Evolutionary conservation across 2,797 vertebrate species (phyloP).

Genomic region (Periparus ater): DNA sequence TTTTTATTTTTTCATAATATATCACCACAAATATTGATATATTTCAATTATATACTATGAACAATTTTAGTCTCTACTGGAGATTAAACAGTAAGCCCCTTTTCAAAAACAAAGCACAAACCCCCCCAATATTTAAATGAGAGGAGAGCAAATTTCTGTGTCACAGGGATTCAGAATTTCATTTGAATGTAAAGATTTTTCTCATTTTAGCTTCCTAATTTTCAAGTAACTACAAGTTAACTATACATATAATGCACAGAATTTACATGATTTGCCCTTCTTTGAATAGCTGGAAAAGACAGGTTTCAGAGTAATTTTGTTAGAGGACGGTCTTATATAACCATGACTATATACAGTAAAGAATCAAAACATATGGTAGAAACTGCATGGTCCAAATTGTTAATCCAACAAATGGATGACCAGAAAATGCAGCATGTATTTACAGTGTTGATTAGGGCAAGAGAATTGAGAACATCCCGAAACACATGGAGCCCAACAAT

Average conservation of each 20-base stretch:
- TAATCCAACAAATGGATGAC: slow-evolving; percentile 43
- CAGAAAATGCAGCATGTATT: slow-evolving; percentile 26
- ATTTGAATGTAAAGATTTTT: neutral
- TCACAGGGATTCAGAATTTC: neutral
- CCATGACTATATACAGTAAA: neutral
- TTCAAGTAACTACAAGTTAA: neutral
- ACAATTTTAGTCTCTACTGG: neutral
- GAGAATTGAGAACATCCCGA: slow-evolving; percentile 67
- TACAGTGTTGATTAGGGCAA: slow-evolving; percentile 45
- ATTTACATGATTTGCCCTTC: neutral
- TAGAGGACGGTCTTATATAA: neutral
- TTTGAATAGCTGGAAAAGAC: neutral
- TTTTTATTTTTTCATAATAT: neutral
- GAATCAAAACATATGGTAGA: slow-evolving; percentile 5
- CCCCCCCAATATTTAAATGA: neutral
- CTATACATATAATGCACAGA: neutral
- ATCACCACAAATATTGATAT: neutral
- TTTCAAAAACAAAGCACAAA: neutral
- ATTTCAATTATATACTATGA: neutral
- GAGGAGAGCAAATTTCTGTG: neutral
- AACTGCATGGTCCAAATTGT: slow-evolving; percentile 36
- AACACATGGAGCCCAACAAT: slow-evolving; percentile 69
- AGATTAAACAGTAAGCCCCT: neutral
- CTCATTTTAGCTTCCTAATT: neutral
- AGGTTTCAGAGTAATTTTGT: neutral